Base-by-base conservation (phyloP, 2,113 vertebrate species). In the Vidua macroura region DNA sequence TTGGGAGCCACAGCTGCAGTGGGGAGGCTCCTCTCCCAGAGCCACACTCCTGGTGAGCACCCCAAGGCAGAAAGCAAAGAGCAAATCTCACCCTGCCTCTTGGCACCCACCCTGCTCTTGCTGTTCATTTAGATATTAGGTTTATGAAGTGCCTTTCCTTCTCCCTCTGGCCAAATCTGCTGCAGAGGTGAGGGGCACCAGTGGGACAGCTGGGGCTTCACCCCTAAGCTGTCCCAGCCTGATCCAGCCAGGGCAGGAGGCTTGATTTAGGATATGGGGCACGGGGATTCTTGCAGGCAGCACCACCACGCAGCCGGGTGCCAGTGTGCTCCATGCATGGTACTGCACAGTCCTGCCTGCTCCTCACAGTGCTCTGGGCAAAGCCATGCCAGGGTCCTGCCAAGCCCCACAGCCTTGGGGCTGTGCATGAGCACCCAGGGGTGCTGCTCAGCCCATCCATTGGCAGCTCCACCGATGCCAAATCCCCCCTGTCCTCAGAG, bases 401-500 rank as follows among this genome's bases (percentile, higher is more conserved):
- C 3, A 7, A 76, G n/a, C 53, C 82, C 8, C 1, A 23, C 15
- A 27, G 67, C 62, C 37, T 18, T 31, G 43, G 51, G n/a, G 31
- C 52, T 51, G 59, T 2, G 3, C 43, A 25, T 1, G 4, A 63
- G 68, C 59, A 78, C 69, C 77, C 69, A 37, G 5, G 55, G 74
- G 44, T 84, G 86, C 74, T 85, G 70, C 66, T 43, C 64, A 43
- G 33, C 64, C 64, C 33, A 10, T 59, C 37, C 3, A 4, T 1
- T 11, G 37, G 14, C 2, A 4, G 31, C 43, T 72, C 52, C 6
- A 7, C 7, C 0, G 1, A 10, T 31, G 8, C 19, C 1, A 25
- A 24, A 48, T n/a, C n/a, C 43, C 35, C 3, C 1, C 55, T 21
- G 27, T 75, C 35, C 49, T 49, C 19, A 3, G 0, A 0, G 23